Base-by-base conservation (phyloP, 2,797 vertebrate genomes). In the Diplodus sargus region DNA sequence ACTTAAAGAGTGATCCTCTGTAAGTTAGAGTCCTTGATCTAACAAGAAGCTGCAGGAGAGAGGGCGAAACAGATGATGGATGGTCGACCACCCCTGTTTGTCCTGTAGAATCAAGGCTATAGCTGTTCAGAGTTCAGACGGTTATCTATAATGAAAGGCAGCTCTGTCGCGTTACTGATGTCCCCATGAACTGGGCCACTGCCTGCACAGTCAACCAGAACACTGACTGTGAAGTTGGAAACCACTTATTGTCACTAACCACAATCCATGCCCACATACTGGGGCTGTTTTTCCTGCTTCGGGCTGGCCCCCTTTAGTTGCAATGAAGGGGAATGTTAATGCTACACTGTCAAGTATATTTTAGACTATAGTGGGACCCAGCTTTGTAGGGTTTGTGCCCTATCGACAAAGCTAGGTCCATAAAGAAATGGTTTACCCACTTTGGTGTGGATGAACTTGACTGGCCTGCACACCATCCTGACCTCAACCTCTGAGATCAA, bases 121-220 rank as follows among this genome's bases (percentile, higher is more conserved):
- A 39, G 9, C 39, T 39, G 39, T 39, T 39, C 25, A 28, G 17
- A 22, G n/a, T 23, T 30, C n/a, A 48, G 42, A 51, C 51, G 54
- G 28, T 70, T 66, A 58, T 71, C 78, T 74, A 5, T 43, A 56
- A 59, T 25, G 68, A 76, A 60, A 84, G 14, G 57, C 23, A 28
- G 30, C 66, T 48, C 67, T 17, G 42, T 59, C 15, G 48, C 30
- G 28, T 72, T 48, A 54, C 43, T 23, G 53, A 18, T 1, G 0
- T 47, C n/a, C 2, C n/a, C 2, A n/a, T 28, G 7, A 68, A 71
- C 43, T 52, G 30, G 15, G 34, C 63, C 56, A 42, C 45, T 17
- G 58, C 25, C n/a, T 30, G 47, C 45, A 42, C 23, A n/a, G n/a
- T 79, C 4, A 58, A 64, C 72, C 18, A 62, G 57, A 52, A 68